A percentile compares a stretch with the other conserved stretches of the same genome.
These are phyloP conservation scores for Glyptemys insculpta DNA, from an alignment of 2,797 vertebrate genomes.

Conservation along the genomic window DNA sequence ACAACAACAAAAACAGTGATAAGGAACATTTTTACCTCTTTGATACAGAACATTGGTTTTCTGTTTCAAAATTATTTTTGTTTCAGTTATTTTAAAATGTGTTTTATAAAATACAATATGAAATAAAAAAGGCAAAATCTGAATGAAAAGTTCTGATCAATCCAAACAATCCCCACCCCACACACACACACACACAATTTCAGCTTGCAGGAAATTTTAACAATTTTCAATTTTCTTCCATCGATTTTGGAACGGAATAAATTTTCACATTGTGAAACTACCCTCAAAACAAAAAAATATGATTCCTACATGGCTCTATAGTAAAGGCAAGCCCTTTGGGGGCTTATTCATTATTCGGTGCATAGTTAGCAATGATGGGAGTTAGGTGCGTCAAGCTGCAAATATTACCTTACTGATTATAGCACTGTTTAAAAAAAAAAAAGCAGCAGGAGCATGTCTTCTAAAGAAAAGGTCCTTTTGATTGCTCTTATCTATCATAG, in stretches of 20 bases:
- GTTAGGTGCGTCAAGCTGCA: not conserved
- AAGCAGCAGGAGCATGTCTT: not conserved
- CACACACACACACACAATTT: not conserved
- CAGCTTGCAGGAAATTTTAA: not conserved
- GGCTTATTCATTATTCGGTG: not conserved
- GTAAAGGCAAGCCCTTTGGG: not conserved
- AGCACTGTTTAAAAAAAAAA: not conserved
- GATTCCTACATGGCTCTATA: not conserved
- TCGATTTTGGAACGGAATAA: not conserved
- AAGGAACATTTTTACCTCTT: not conserved
- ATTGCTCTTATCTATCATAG: not conserved
- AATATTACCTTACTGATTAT: not conserved
- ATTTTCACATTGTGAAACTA: not conserved
- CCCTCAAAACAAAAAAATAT: not conserved
- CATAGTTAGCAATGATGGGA: not conserved
- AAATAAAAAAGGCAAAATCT: not conserved
- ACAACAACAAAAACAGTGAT: not conserved
- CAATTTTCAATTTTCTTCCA: not conserved
- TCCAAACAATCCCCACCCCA: accelerated
- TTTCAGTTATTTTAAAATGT: not conserved
- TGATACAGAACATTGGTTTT: too few relatives aligned
- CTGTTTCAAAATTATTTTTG: too few relatives aligned
- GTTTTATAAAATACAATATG: not conserved
- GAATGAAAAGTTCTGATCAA: not conserved
- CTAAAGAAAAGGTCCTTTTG: not conserved